phyloP scores from a whole-genome alignment of 2,113 vertebrate species.

The Rhynchomys soricoides region DNA sequence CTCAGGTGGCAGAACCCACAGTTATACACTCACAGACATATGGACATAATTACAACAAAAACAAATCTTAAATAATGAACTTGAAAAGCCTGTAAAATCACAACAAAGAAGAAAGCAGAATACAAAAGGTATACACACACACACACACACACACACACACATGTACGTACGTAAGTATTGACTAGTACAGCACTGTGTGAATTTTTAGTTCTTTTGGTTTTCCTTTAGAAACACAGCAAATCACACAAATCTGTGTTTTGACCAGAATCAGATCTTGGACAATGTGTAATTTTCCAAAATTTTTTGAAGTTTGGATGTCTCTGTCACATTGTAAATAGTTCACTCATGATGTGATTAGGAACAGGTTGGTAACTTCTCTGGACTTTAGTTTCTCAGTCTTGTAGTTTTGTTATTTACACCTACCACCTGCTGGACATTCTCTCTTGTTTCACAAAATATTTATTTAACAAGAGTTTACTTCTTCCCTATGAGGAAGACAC shows the following conservation, averaged over 20 bases:
- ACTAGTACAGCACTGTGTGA: not conserved
- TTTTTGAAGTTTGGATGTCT: not conserved
- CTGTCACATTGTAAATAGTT: not conserved
- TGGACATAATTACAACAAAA: not conserved
- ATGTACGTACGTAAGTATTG: not conserved
- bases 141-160: not conserved
- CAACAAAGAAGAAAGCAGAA: not conserved
- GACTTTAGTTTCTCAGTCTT: not conserved
- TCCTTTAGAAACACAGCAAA: slow-evolving; percentile 26
- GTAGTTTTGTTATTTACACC: not conserved
- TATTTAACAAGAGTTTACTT: not conserved
- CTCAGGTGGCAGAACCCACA: not conserved
- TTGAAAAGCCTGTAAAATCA: not conserved
- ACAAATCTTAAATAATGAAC: not conserved
- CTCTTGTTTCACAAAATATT: not conserved
- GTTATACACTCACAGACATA: not conserved
- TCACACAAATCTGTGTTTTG: not conserved
- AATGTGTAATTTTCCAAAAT: not conserved
- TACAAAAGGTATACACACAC: not conserved
- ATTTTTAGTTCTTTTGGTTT: slow-evolving; percentile 2
- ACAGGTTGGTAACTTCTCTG: not conserved
- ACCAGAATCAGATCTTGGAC: not conserved
- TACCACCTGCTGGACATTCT: not conserved
- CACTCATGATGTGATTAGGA: not conserved
- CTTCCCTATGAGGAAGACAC: not conserved